Base-by-base conservation (phyloP, 1,140 invertebrate species). In the Caenorhabditis remanei region DNA sequence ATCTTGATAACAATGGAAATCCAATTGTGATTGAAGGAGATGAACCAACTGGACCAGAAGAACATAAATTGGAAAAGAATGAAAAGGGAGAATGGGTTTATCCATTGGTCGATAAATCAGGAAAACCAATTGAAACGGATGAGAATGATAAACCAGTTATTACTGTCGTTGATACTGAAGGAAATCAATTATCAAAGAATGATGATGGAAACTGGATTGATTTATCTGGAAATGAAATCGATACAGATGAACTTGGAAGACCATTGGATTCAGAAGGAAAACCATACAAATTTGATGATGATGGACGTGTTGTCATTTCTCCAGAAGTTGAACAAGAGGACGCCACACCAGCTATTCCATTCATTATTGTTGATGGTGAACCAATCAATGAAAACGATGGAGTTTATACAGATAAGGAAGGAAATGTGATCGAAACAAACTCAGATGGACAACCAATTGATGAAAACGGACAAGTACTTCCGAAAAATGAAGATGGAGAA, bases 1-100 rank as follows among this genome's bases (percentile, higher is more conserved):
- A 79, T 41, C 21, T 79, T 7, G 71, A 79, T 79, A 79, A 79
- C 14, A 79, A 79, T 75, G 87, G 87, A 65, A 84, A 84, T 8
- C 82, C 75, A 53, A 82, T 83, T n/a, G 40, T 67, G 40, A 63
- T 87, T 41, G 87, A 63, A 14, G 40, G 41, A 40, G 63, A 85
- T 75, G 87, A 82, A 21, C 82, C 43, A 67, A 56, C 92, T 11
- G 90, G 89, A n/a, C 91, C 91, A 11, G 89, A 92, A 67, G 90
- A 89, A 2, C 53, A 88, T 7, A 53, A 87, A 48, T 82, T 92
- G 50, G 84, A 61, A 50, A 79, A 88, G 40, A 87, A 90, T 84
- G 58, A 53, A 16, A 50, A 92, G 46, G 91, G 89, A 19, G 83
- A 90, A 19, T 92, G 87, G 84, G 55, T 90, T 13, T 92, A 92